Evolutionary conservation across 2,113 vertebrate species (phyloP), one percentile per base, ranked within the genome.

Genomic region (Pseudorasbora parva): DNA sequence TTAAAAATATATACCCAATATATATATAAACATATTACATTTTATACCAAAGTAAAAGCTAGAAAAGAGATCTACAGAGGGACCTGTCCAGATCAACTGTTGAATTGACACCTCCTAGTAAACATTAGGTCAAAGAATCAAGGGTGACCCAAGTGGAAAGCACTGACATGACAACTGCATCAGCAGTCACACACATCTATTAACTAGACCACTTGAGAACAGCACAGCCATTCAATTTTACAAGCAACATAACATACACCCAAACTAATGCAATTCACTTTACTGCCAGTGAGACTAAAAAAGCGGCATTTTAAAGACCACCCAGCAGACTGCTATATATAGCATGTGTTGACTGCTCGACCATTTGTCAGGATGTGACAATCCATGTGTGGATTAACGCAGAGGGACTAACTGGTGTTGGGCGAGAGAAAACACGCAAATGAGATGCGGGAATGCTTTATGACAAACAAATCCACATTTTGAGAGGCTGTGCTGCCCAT

Each of bases 361-460:
- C 75, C 33, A 78, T 78, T 78, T 78, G 12, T 60, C 75, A 60
- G 33, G 74, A 57, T 77, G 74, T 77, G 75, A 60, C 56, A 60
- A 60, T 45, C n/a, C 33, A 43, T 8, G 74, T 43, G 54, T 57
- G 75, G 75, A 77, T 43, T 71, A 71, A 60, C 8, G 21, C 30
- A 78, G 37, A 27, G 76, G 37, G n/a, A 78, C 56, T 60, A 59
- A 78, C 69, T 15, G 41, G 21, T 45, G 69, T 8, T 25, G 75
- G 37, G 12, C 10, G 4, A 75, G 27, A 54, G 30, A 59, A 59
- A 37, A 41, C 27, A 43, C 8, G 1, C 37, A 60, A 60, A 78
- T 60, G 11, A 23, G 33, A 78, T 60, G 56, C 75, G 60, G 41
- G 41, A 72, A 25, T 2, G 21, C 21, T 7, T 71, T 45, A 45